phyloP scores from a whole-genome alignment of 2,888 invertebrate genomes.

The Lasioglossum leucozonium region DNA sequence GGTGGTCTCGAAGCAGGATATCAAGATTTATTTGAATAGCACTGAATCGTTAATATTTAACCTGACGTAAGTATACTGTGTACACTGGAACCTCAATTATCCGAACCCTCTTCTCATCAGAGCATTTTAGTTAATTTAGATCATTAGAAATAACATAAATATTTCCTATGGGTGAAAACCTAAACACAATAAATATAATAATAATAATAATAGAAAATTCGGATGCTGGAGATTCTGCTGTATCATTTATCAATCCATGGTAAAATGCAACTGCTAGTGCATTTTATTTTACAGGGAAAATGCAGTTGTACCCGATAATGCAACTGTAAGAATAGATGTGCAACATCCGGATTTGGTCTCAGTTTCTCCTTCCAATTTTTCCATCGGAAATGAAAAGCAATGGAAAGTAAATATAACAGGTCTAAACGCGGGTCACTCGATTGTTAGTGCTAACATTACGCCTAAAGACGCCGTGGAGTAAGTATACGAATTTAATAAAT shows the following conservation, averaged over 20 bases:
- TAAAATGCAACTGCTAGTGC: not conserved
- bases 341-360: constrained; percentile 89
- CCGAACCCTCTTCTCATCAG: no score
- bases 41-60: constrained; percentile 86
- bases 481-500: constrained; percentile 62
- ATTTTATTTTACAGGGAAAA: not conserved
- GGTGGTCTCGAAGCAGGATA: constrained; percentile 86
- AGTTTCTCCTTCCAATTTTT: constrained; percentile 84
- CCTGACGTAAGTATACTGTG: constrained; percentile 86
- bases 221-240: no score
- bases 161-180: no score
- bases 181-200: no score
- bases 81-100: not conserved
- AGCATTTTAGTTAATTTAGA: no score
- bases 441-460: constrained; percentile 87
- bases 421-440: constrained; percentile 88
- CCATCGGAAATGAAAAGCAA: constrained; percentile 70
- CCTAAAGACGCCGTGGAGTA: constrained; percentile 86
- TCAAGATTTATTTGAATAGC: constrained; percentile 87
- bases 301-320: constrained; percentile 82
- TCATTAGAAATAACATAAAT: no score
- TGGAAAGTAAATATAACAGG: constrained; percentile 86
- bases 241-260: not conserved
- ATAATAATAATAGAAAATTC: no score
- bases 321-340: constrained; percentile 86